Evolutionary conservation across 2,888 invertebrate genomes (phyloP), one percentile per base, ranked within the genome.

Genomic region (Enchytraeus crypticus): DNA sequence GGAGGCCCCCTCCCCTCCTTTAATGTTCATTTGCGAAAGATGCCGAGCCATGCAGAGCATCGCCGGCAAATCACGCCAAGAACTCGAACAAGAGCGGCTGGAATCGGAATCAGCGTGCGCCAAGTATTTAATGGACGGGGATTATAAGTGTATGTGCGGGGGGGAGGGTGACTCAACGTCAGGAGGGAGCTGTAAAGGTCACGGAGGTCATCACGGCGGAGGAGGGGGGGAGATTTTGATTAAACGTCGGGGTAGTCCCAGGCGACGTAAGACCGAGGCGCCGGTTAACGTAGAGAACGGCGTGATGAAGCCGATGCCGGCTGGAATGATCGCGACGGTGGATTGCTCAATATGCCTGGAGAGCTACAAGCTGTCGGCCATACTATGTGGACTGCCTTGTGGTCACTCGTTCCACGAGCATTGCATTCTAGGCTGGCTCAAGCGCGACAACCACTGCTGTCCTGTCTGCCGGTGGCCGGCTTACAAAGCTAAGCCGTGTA

Each of bases 381-480:
- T 74, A 23, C 69, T 83, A 34, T 81, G 82, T 69, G 82, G 81
- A 2, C 73, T 83, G 59, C 83, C 83, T 1, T 83, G 83, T 71
- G 79, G 80, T 4, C 83, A 83, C 68, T 76, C 76, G 59, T 83
- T 81, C 70, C 83, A 83, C 67, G 76, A 80, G 63, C 68, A 74
- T n/a, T 83, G 83, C 70, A 81, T 83, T 47, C 71, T 80, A 67
- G 69, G 73, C 18, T 83, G 83, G 83, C 72, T 83, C 18, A 73
- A 74, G 5, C 71, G 81, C 57, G 82, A 82, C 65, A 81, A 83
- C 67, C 82, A 82, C 67, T 80, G 81, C 63, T 83, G 83, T 66
- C 83, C 83, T 2, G 77, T 81, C 14, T 83, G 83, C 68, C 75
- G 83, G 8, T 82, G 82, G 82, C 82, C 82, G n/a, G 79, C 82